Percentiles rank a stretch among this genome's conserved stretches.
phyloP scores from a whole-genome alignment of 2,888 invertebrate genomes.

The Amiota minor region DNA sequence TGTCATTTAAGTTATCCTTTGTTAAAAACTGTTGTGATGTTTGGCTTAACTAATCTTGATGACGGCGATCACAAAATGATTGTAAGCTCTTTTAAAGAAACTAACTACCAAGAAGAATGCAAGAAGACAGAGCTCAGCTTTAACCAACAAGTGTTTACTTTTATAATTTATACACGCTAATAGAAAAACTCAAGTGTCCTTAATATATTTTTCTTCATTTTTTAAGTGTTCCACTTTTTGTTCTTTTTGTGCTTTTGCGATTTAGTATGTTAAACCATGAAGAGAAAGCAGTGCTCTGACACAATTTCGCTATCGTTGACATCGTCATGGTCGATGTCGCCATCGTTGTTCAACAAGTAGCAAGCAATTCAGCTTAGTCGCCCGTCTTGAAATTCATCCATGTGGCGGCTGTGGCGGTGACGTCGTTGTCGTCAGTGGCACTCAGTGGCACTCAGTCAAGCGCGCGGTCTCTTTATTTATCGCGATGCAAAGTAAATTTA shows the following conservation, averaged over 20 bases:
- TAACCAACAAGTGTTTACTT: background rate
- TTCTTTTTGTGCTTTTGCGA: background rate
- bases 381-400: background rate
- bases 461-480: conserved; percentile 20
- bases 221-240: background rate
- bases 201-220: conserved; percentile 22
- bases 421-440: background rate
- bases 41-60: conserved; percentile 2
- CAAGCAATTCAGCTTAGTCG: background rate
- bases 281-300: conserved; percentile 7
- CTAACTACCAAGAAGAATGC: background rate
- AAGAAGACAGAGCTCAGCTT: too few species aligned
- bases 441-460: conserved; percentile 18
- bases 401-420: background rate
- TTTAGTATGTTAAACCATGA: conserved; percentile 9
- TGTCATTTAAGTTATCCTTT: background rate
- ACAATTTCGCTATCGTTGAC: conserved; percentile 5
- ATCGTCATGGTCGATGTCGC: background rate
- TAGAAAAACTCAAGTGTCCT: conserved; percentile 24
- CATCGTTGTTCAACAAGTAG: conserved; percentile 20
- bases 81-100: conserved; percentile 9
- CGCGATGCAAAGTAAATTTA: conserved; percentile 25
- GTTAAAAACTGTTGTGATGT: background rate
- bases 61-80: background rate
- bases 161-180: conserved; percentile 22